A percentile compares a stretch with the other conserved stretches of the same genome.
Conservation (phyloP, 2,888 invertebrate genomes). For the Drosophila pseudotakahashii region DNA sequence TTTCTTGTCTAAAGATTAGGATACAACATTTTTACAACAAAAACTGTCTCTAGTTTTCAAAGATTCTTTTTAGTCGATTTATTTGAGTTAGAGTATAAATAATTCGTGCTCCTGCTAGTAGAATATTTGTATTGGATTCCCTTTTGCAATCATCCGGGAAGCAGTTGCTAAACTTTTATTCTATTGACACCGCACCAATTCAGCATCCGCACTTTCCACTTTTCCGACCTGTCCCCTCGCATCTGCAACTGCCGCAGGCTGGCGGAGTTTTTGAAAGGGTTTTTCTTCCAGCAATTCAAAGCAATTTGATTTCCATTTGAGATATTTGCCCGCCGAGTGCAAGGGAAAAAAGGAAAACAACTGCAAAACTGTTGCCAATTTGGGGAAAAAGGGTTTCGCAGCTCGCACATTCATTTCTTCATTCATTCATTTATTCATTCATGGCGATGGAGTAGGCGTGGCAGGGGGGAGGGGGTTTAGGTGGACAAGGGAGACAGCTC, state of each 20-base stretch:
- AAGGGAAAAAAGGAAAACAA: conserved; percentile 34
- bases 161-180: conserved; percentile 26
- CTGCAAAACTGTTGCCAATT: conserved; percentile 60
- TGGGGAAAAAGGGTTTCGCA: conserved; percentile 18
- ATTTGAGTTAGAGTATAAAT: background rate
- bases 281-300: conserved; percentile 52
- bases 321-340: conserved; percentile 47
- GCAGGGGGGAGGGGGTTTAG: background rate
- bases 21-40: too few relatives aligned
- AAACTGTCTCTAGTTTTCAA: too few relatives aligned
- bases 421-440: background rate
- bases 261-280: conserved; percentile 31
- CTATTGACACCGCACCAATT: conserved; percentile 35
- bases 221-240: background rate
- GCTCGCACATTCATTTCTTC: conserved; percentile 5
- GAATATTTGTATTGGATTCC: conserved; percentile 21
- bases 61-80: too few relatives aligned
- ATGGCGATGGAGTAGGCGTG: conserved; percentile 12
- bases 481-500: conserved; percentile 9
- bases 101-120: background rate
- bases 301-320: conserved; percentile 71
- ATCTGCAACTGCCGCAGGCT: conserved; percentile 18
- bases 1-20: too few relatives aligned
- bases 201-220: conserved; percentile 12
- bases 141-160: conserved; percentile 14